These are phyloP conservation scores for Coreius guichenoti DNA, from an alignment of 2,797 vertebrate species.

Conservation along the genomic window DNA sequence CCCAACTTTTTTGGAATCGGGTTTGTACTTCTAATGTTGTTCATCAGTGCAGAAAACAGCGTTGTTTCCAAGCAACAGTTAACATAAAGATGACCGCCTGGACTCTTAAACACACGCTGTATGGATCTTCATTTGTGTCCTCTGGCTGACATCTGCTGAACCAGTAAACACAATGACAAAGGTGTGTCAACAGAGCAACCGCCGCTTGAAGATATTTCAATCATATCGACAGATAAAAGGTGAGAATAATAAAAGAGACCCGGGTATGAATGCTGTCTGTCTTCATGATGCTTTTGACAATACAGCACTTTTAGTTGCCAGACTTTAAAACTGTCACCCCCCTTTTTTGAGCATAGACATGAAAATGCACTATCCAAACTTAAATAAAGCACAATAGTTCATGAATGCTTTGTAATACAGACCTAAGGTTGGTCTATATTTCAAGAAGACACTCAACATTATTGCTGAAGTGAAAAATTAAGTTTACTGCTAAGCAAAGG, in stretches of 20 bases:
- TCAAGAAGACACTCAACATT: background rate
- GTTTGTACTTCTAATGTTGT: background rate
- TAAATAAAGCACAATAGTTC: background rate
- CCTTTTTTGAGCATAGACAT: background rate
- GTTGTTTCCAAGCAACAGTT: constrained; percentile 3
- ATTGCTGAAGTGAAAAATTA: background rate
- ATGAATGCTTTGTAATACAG: background rate
- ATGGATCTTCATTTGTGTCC: constrained; percentile 13
- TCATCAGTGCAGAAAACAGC: background rate
- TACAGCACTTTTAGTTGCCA: background rate
- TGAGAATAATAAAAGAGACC: background rate
- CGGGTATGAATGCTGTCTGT: too few relatives aligned
- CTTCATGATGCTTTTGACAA: background rate
- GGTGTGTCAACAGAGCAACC: constrained; percentile 16
- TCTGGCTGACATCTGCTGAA: constrained; percentile 1
- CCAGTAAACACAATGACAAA: background rate
- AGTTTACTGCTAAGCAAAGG: background rate
- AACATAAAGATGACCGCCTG: background rate
- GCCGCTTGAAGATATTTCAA: background rate
- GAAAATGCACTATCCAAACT: background rate
- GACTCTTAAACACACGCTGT: too few relatives aligned
- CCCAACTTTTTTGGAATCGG: too few relatives aligned
- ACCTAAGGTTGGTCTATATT: background rate
- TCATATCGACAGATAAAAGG: background rate
- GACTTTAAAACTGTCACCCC: background rate